Percentiles rank a stretch among this genome's conserved stretches.
phyloP scores from a whole-genome alignment of 2,113 vertebrate genomes.

The Mustela lutreola region DNA sequence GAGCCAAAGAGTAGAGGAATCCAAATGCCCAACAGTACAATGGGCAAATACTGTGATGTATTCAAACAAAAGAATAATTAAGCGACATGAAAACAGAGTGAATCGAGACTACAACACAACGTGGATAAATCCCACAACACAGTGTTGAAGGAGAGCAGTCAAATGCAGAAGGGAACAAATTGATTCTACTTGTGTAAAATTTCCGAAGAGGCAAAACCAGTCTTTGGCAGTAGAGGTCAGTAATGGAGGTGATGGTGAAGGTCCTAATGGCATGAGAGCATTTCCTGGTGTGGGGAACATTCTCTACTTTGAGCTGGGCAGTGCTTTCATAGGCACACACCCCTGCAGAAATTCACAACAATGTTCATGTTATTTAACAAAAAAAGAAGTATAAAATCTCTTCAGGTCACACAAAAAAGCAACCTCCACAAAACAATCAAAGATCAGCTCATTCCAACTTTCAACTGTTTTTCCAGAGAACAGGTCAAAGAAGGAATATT shows the following conservation, averaged over 20 bases:
- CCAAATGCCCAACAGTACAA: neutral
- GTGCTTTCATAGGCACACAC: neutral
- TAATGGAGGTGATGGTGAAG: neutral
- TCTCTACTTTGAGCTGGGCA: neutral
- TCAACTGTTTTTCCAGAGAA: neutral
- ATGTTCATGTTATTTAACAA: neutral
- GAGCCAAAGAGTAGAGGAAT: neutral
- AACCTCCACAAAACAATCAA: neutral
- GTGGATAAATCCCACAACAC: neutral
- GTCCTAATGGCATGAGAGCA: neutral
- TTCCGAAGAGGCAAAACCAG: neutral
- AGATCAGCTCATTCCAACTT: neutral
- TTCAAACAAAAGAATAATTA: neutral
- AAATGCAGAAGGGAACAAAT: neutral
- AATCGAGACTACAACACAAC: neutral
- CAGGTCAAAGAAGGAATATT: neutral
- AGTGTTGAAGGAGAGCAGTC: neutral
- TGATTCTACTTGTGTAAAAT: neutral
- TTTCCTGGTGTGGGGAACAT: neutral
- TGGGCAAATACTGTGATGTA: neutral
- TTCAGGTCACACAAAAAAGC: neutral
- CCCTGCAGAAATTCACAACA: neutral
- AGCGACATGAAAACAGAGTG: neutral
- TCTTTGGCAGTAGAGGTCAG: neutral
- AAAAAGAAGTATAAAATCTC: neutral